These are phyloP conservation scores for Panzeria rudis DNA, from an alignment of 2,888 invertebrate species.

Conservation along the genomic window DNA sequence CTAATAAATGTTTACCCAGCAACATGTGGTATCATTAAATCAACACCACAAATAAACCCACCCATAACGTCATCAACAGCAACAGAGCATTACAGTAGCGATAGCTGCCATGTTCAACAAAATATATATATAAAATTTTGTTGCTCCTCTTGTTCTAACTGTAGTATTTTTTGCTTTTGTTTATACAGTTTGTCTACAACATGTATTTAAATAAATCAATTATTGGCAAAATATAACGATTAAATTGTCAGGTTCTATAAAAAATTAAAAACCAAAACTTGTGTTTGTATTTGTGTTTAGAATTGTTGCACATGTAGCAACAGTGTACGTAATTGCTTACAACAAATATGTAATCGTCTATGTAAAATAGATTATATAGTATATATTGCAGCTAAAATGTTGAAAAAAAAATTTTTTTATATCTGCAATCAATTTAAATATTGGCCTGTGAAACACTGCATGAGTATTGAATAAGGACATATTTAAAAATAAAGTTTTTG, in stretches of 20 bases:
- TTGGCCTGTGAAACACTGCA: not conserved
- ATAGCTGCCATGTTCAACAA: not conserved
- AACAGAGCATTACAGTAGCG: not conserved
- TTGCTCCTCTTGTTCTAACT: not conserved
- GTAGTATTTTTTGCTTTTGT: conserved; percentile 6
- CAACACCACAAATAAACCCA: conserved; percentile 47
- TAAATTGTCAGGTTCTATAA: conserved; percentile 51
- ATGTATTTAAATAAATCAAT: conserved; percentile 73
- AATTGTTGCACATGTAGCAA: conserved; percentile 10
- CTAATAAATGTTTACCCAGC: conserved; percentile 42
- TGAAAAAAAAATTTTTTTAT: conserved; percentile 12
- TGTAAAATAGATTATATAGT: conserved; percentile 39
- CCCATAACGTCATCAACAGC: conserved; percentile 25
- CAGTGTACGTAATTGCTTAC: conserved; percentile 11
- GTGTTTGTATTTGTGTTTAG: conserved; percentile 15
- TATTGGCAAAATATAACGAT: conserved; percentile 68
- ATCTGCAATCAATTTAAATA: not conserved
- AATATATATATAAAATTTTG: conserved; percentile 17
- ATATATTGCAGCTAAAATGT: conserved; percentile 37
- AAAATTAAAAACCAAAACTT: conserved; percentile 33
- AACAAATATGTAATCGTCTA: conserved; percentile 16
- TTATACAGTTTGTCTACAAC: conserved; percentile 54
- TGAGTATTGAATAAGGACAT: not conserved
- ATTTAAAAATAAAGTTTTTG: too few species aligned
- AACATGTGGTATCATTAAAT: conserved; percentile 67